Percentiles rank a stretch among this genome's conserved stretches.
phyloP scores from a whole-genome alignment of 2,797 vertebrate genomes.

The Falco biarmicus region DNA sequence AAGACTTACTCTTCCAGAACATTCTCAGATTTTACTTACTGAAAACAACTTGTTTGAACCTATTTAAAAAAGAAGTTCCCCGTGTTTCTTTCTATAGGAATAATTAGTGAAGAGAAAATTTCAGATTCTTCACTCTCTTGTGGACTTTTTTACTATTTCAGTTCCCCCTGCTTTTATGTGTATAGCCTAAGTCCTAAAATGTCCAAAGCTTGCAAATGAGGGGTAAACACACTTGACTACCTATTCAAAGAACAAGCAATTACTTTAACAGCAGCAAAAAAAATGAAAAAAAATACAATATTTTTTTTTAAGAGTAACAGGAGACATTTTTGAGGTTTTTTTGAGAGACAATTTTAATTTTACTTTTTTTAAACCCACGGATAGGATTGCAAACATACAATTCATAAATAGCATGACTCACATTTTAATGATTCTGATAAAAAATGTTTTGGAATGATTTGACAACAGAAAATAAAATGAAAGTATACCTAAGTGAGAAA shows the following conservation, averaged over 20 bases:
- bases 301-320: neutral
- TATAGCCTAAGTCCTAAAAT: neutral
- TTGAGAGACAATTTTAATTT: neutral
- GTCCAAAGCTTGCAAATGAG: neutral
- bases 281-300: neutral
- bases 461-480: neutral
- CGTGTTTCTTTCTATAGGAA: neutral
- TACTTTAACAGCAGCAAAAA: neutral
- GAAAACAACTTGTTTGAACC: neutral
- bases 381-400: neutral
- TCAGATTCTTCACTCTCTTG: neutral
- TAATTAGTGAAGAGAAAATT: neutral
- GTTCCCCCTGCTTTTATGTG: neutral
- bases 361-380: neutral
- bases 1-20: neutral
- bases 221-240: neutral
- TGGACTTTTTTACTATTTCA: neutral
- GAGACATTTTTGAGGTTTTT: rapidly evolving
- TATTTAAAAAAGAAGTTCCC: neutral
- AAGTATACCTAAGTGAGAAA: neutral
- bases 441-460: neutral
- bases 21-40: neutral
- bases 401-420: neutral
- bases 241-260: neutral
- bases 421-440: neutral